Evolutionary conservation across 2,888 invertebrate species (phyloP).

Genomic region (Eucera pruinosa): DNA sequence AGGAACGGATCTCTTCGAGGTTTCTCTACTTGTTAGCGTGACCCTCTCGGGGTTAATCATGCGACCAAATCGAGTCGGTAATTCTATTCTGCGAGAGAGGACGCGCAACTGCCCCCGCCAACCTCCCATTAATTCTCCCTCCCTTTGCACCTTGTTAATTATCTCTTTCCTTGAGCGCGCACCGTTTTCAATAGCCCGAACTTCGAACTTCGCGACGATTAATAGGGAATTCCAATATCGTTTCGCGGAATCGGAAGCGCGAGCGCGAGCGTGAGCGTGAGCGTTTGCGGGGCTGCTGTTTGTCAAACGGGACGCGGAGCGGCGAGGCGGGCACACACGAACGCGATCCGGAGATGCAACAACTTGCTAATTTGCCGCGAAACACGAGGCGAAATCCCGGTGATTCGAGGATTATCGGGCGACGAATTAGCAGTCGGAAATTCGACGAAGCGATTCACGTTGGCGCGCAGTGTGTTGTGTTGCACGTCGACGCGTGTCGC

Average conservation of each 20-base stretch:
- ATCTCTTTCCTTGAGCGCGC: neutral
- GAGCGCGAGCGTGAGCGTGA: too few relatives aligned
- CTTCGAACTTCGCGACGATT: too few relatives aligned
- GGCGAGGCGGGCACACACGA: neutral
- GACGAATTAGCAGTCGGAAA: slow-evolving; percentile 38
- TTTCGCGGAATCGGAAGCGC: neutral
- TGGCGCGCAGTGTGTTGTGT: slow-evolving; percentile 19
- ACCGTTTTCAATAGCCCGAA: too few relatives aligned
- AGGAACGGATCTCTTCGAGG: slow-evolving; percentile 67
- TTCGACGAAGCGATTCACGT: slow-evolving; percentile 47
- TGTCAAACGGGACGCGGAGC: too few relatives aligned
- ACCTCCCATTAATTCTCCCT: slow-evolving; percentile 27
- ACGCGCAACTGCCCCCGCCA: slow-evolving; percentile 31
- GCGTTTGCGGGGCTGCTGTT: too few relatives aligned
- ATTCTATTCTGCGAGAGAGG: slow-evolving; percentile 41
- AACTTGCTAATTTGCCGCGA: slow-evolving; percentile 29
- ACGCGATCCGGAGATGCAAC: slow-evolving; percentile 7
- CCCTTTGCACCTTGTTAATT: slow-evolving; percentile 56
- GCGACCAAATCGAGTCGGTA: slow-evolving; percentile 57
- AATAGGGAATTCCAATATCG: neutral
- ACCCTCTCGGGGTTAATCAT: slow-evolving; percentile 75
- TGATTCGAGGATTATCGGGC: slow-evolving; percentile 38
- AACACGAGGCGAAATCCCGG: slow-evolving; percentile 14
- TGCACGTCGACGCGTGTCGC: slow-evolving; percentile 57
- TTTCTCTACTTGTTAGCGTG: slow-evolving; percentile 76